Evolutionary conservation across 2,888 invertebrate genomes (phyloP).

Genomic region (Limnephilus lunatus): DNA sequence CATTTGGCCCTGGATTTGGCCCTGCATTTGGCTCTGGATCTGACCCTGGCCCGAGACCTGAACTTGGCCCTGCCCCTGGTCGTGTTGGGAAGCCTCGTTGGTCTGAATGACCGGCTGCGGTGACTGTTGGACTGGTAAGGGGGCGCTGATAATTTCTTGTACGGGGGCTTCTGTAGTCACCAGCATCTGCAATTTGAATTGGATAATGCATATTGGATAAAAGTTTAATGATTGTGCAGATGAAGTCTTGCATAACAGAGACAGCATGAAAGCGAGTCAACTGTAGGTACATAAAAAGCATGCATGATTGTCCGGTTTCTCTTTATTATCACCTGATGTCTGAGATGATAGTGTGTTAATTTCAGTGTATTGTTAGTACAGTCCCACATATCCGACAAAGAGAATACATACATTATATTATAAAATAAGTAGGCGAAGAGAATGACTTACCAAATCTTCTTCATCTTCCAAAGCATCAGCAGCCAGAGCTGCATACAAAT

Average conservation of each 20-base stretch:
- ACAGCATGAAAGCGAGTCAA: too few relatives aligned
- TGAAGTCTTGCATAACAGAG: too few relatives aligned
- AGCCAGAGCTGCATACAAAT: slow-evolving; percentile 90
- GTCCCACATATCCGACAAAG: too few relatives aligned
- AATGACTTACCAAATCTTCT: slow-evolving; percentile 76
- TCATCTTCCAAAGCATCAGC: slow-evolving; percentile 91
- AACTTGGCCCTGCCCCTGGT: slow-evolving; percentile 37
- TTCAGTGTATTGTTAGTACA: too few relatives aligned
- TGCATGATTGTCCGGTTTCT: too few relatives aligned
- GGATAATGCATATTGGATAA: not conserved
- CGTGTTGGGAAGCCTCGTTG: not conserved
- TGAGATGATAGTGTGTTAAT: too few relatives aligned
- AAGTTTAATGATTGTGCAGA: too few relatives aligned
- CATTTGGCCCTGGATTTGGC: slow-evolving; percentile 37
- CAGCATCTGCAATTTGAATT: slow-evolving; percentile 18
- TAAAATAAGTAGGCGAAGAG: not conserved
- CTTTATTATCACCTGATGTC: too few relatives aligned
- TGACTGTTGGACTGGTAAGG: not conserved
- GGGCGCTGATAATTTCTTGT: not conserved
- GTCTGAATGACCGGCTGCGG: not conserved
- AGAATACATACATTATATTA: too few relatives aligned
- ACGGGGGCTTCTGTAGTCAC: slow-evolving; percentile 25
- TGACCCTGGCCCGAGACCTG: slow-evolving; percentile 33
- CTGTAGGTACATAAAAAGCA: too few relatives aligned
- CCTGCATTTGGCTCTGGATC: slow-evolving; percentile 50